Percentiles rank a stretch among this genome's conserved stretches.
Conservation (phyloP, 1,140 invertebrate species). For the Drosophila erecta region DNA sequence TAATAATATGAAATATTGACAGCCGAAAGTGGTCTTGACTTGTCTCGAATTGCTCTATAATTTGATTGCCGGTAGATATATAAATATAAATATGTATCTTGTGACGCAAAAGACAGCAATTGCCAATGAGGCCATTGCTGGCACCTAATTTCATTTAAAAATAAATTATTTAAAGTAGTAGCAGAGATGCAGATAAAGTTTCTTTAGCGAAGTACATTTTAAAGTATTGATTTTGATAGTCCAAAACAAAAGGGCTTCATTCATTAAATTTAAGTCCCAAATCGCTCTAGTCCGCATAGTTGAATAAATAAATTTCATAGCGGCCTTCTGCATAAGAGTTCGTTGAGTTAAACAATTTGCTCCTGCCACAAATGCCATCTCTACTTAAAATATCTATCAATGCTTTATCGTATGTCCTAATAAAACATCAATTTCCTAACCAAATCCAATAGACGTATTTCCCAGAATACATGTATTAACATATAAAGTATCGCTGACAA, state of each 20-base stretch:
- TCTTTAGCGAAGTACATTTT: not conserved
- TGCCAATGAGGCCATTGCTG: not conserved
- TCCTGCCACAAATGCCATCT: not conserved
- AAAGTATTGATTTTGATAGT: too few relatives aligned
- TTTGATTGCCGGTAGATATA: conserved; percentile 45
- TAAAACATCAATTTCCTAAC: not conserved
- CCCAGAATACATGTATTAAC: conserved; percentile 11
- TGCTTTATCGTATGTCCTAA: not conserved
- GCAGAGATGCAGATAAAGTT: not conserved
- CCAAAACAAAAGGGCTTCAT: not conserved
- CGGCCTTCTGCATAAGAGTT: too few relatives aligned
- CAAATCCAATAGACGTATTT: not conserved
- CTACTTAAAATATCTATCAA: too few relatives aligned
- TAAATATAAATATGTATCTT: not conserved
- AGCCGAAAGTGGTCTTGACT: conserved; percentile 23
- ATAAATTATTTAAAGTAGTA: conserved; percentile 13
- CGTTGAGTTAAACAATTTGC: too few relatives aligned
- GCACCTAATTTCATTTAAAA: conserved; percentile 12
- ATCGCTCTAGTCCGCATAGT: too few relatives aligned
- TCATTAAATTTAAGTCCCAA: too few relatives aligned
- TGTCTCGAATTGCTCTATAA: conserved; percentile 41
- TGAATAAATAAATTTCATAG: too few relatives aligned
- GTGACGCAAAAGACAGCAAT: conserved; percentile 2
- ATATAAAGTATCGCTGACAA: conserved; percentile 22
- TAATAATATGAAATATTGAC: conserved; percentile 56